Evolutionary conservation across 2,888 invertebrate species (phyloP).

Genomic region (Piscicola geometra): DNA sequence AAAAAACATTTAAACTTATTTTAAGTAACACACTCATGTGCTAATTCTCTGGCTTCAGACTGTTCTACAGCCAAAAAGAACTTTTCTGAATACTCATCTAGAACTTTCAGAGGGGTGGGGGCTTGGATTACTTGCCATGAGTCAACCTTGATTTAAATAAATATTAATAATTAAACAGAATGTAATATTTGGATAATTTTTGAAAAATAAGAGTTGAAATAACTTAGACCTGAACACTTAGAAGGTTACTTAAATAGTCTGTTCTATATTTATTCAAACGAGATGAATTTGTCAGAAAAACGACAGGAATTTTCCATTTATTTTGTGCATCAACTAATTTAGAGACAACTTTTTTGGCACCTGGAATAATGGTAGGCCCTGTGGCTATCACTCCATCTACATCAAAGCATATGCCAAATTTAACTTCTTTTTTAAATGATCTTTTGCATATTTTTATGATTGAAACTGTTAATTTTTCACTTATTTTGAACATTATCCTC

Average conservation of each 20-base stretch:
- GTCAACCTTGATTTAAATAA: slow-evolving; percentile 46
- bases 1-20: background rate
- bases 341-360: slow-evolving; percentile 49
- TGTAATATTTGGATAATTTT: background rate
- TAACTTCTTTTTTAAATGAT: slow-evolving; percentile 19
- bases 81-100: slow-evolving; percentile 51
- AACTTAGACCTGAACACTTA: slow-evolving; percentile 11
- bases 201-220: background rate
- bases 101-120: slow-evolving; percentile 52
- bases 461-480: too few relatives aligned
- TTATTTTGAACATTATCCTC: too few relatives aligned
- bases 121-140: slow-evolving; percentile 54
- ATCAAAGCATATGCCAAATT: slow-evolving; percentile 55
- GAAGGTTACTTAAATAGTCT: slow-evolving; percentile 19
- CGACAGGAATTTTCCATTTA: slow-evolving; percentile 51
- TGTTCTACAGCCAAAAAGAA: slow-evolving; percentile 55
- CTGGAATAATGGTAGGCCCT: slow-evolving; percentile 51
- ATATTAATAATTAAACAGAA: slow-evolving; percentile 7
- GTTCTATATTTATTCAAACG: slow-evolving; percentile 11
- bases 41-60: slow-evolving; percentile 52
- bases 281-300: slow-evolving; percentile 54
- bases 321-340: slow-evolving; percentile 50
- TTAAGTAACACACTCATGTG: slow-evolving; percentile 55
- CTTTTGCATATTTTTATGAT: background rate
- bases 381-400: slow-evolving; percentile 55